Conservation (phyloP, 2,797 vertebrate genomes). For the Anguilla megastoma region DNA sequence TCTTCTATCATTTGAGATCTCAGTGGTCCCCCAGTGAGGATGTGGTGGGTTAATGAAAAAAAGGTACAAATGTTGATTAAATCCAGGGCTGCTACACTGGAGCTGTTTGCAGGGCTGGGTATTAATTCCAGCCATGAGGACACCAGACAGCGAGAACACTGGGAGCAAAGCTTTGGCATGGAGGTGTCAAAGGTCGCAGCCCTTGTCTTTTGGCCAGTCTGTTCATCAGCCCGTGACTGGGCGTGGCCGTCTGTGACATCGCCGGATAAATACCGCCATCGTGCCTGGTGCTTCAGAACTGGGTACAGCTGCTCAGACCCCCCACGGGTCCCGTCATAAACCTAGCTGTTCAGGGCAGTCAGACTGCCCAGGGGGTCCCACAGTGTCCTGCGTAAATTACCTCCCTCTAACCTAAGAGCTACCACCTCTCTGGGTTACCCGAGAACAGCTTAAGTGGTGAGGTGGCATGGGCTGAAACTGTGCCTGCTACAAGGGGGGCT, state of each 20-base stretch:
- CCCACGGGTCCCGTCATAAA: constrained; percentile 53
- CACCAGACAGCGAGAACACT: constrained; percentile 53
- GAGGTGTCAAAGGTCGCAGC: constrained; percentile 39
- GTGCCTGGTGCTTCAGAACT: constrained; percentile 64
- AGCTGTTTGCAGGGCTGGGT: constrained; percentile 33
- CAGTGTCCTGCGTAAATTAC: constrained; percentile 40
- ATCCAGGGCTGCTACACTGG: background rate
- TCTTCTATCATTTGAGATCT: too few relatives aligned
- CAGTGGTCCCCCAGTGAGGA: too few relatives aligned
- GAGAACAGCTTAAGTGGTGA: background rate
- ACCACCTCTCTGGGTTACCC: background rate
- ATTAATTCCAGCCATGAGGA: constrained; percentile 57
- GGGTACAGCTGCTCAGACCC: constrained; percentile 49
- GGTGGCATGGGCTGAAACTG: background rate
- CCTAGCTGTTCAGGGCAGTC: constrained; percentile 32
- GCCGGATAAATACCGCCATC: constrained; percentile 65
- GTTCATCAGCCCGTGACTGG: constrained; percentile 42
- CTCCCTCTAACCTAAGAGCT: constrained; percentile 45
- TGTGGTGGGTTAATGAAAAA: too few relatives aligned
- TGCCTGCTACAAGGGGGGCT: background rate
- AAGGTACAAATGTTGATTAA: background rate
- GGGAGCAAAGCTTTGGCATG: constrained; percentile 47
- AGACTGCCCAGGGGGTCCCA: constrained; percentile 63
- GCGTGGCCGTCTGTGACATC: constrained; percentile 56
- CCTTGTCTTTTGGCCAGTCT: constrained; percentile 65